A percentile compares a stretch with the other conserved stretches of the same genome.
Conservation (phyloP, 2,113 vertebrate species). For the Rallus limicola region DNA sequence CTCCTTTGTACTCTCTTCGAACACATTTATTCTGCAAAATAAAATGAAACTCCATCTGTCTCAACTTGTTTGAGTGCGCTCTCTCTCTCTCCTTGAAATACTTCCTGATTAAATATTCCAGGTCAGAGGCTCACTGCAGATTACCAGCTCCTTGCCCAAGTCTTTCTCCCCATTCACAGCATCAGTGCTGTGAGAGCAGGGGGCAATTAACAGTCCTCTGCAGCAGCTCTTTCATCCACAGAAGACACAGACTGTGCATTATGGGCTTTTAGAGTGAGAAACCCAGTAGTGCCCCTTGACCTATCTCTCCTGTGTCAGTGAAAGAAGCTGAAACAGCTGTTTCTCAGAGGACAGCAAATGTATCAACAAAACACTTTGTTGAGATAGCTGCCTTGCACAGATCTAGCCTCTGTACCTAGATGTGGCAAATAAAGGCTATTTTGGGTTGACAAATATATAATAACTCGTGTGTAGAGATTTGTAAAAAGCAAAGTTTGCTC, state of each 20-base stretch:
- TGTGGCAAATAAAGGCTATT: conserved; percentile 4
- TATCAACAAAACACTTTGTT: neutral
- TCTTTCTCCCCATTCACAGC: neutral
- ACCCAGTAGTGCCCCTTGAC: neutral
- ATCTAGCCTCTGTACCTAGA: neutral
- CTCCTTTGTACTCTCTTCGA: neutral
- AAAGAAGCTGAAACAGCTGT: neutral
- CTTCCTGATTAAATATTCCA: neutral
- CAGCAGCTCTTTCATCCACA: conserved; percentile 9
- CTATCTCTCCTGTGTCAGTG: neutral
- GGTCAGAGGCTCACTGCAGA: neutral
- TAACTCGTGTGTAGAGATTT: neutral
- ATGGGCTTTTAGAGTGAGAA: conserved; percentile 40
- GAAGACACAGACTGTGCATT: neutral
- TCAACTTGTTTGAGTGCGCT: neutral
- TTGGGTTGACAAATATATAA: neutral
- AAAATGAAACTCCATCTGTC: neutral
- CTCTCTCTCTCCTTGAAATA: neutral
- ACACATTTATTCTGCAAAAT: neutral
- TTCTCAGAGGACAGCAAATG: conserved; percentile 31
- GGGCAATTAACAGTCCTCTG: conserved; percentile 2
- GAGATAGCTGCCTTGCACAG: neutral
- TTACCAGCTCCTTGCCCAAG: neutral
- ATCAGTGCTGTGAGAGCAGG: neutral
- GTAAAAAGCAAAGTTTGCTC: conserved; percentile 57